These are phyloP conservation scores for Isichthys henryi DNA, from an alignment of 2,113 vertebrate genomes.

Conservation along the genomic window DNA sequence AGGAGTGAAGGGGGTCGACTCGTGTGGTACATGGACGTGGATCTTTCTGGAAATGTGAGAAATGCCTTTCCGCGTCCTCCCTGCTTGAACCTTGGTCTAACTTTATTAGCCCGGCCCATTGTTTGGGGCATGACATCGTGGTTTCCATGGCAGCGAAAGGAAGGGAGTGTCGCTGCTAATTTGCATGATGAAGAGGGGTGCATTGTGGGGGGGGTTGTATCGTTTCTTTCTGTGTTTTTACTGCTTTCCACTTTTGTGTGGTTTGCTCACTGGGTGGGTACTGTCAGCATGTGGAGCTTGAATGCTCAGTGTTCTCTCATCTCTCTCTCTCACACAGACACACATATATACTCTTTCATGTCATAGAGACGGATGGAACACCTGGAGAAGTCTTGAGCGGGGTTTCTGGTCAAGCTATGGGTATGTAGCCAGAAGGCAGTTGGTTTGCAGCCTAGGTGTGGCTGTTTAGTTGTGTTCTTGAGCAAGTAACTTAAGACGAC, in stretches of 20 bases:
- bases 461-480: neutral
- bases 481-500: neutral
- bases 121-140: neutral
- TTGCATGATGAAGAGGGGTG: slow-evolving; percentile 8
- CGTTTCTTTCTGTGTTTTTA: neutral
- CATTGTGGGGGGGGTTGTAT: neutral
- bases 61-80: neutral
- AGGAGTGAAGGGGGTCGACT: neutral
- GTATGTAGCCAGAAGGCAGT: neutral
- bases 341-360: neutral
- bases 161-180: neutral
- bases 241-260: neutral
- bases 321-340: neutral
- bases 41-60: slow-evolving; percentile 12
- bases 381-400: neutral
- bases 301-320: neutral
- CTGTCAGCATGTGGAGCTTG: neutral
- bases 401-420: neutral
- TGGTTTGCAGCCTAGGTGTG: neutral
- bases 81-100: neutral
- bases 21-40: neutral
- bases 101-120: slow-evolving; percentile 5
- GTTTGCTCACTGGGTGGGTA: neutral
- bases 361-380: neutral
- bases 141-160: neutral